These are phyloP conservation scores for Sipha flava DNA, from an alignment of 1,140 invertebrate species.

Conservation along the genomic window DNA sequence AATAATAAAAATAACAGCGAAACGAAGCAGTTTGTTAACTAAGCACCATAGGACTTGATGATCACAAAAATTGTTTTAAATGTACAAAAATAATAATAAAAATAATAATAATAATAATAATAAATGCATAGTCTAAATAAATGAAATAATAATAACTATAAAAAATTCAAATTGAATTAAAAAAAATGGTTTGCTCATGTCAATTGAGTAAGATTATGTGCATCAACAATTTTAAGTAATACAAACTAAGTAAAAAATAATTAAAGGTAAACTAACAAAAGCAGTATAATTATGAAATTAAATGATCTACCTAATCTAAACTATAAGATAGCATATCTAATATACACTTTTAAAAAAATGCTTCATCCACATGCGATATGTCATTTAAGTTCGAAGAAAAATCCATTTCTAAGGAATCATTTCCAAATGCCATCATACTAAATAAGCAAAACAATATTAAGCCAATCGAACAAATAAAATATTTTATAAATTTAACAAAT, in stretches of 20 bases:
- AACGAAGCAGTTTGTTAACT: constrained; percentile 28
- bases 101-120: neutral
- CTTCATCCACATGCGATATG: constrained; percentile 32
- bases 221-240: constrained; percentile 7
- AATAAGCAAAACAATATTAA: constrained; percentile 29
- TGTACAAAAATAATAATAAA: constrained; percentile 15
- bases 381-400: constrained; percentile 30
- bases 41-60: constrained; percentile 28
- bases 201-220: neutral
- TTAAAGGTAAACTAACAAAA: neutral
- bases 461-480: constrained; percentile 4
- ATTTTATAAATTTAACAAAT: neutral
- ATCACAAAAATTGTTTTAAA: constrained; percentile 22
- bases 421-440: constrained; percentile 32
- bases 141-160: constrained; percentile 17
- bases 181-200: neutral
- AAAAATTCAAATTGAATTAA: neutral
- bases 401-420: constrained; percentile 30
- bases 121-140: constrained; percentile 25
- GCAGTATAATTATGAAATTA: constrained; percentile 15
- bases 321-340: constrained; percentile 1
- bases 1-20: constrained; percentile 26
- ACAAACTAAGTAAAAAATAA: neutral
- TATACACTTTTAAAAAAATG: constrained; percentile 15
- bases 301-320: constrained; percentile 4